Conservation (phyloP, 2,888 invertebrate species). For the Atrina japonica region DNA sequence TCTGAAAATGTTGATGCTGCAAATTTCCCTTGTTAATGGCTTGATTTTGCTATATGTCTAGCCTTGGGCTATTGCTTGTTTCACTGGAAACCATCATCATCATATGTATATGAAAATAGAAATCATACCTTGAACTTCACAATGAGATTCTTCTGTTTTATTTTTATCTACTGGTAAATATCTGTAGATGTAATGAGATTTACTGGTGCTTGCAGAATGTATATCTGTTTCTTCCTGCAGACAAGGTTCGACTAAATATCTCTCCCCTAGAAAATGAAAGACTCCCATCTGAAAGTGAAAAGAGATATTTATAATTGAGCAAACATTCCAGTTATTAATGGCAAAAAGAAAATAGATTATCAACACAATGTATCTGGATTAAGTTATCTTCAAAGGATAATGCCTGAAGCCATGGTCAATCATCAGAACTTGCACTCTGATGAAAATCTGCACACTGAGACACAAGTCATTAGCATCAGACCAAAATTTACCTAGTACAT, state of each 20-base stretch:
- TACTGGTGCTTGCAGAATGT: slow-evolving; percentile 3
- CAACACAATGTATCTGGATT: neutral
- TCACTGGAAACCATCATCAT: no score
- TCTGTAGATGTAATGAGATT: slow-evolving; percentile 46
- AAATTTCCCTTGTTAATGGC: no score
- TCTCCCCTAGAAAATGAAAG: slow-evolving; percentile 60
- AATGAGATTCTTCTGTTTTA: slow-evolving; percentile 43
- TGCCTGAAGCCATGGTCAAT: neutral
- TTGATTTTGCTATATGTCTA: no score
- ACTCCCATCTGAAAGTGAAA: slow-evolving; percentile 62
- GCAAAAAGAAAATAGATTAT: neutral
- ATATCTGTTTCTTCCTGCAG: slow-evolving; percentile 35
- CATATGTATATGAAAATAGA: neutral
- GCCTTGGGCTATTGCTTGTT: no score
- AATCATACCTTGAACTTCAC: slow-evolving; percentile 45
- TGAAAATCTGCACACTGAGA: no score
- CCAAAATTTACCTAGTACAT: no score
- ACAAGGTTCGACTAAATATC: slow-evolving; percentile 64
- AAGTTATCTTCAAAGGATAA: no score
- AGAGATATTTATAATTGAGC: slow-evolving; percentile 4
- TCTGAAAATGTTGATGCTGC: no score
- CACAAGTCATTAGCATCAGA: no score
- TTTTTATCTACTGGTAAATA: slow-evolving; percentile 37
- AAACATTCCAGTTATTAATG: neutral
- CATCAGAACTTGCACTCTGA: neutral